phyloP scores from a whole-genome alignment of 2,113 vertebrate genomes.

The Zingel zingel region DNA sequence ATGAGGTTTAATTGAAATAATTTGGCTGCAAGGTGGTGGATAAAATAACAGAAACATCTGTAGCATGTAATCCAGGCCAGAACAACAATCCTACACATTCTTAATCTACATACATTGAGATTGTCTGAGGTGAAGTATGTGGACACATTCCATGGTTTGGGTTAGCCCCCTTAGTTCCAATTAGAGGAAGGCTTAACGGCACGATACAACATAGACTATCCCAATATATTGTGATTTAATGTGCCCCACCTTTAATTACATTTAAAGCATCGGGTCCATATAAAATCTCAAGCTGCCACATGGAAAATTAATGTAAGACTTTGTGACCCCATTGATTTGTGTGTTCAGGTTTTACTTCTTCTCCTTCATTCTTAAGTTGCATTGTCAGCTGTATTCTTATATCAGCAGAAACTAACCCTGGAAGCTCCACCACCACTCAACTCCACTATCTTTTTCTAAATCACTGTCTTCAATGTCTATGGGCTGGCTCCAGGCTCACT shows the following conservation, averaged over 20 bases:
- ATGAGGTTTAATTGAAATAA: background rate
- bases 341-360: conserved; percentile 1
- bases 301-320: background rate
- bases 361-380: background rate
- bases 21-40: background rate
- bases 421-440: conserved; percentile 22
- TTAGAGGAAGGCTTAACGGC: too few relatives aligned
- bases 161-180: too few relatives aligned
- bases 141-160: too few relatives aligned
- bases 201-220: background rate
- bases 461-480: background rate
- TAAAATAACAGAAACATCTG: background rate
- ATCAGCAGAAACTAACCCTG: conserved; percentile 13
- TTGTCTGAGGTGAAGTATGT: too few relatives aligned
- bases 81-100: background rate
- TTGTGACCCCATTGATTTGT: background rate
- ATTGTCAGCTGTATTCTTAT: background rate
- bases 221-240: background rate
- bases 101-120: background rate
- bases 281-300: background rate
- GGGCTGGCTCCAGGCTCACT: background rate
- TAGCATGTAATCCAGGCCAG: background rate
- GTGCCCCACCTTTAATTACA: background rate
- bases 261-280: background rate
- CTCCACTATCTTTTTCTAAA: conserved; percentile 17